These are phyloP conservation scores for Ormyrus nitidulus DNA, from an alignment of 2,888 invertebrate genomes.

Conservation along the genomic window DNA sequence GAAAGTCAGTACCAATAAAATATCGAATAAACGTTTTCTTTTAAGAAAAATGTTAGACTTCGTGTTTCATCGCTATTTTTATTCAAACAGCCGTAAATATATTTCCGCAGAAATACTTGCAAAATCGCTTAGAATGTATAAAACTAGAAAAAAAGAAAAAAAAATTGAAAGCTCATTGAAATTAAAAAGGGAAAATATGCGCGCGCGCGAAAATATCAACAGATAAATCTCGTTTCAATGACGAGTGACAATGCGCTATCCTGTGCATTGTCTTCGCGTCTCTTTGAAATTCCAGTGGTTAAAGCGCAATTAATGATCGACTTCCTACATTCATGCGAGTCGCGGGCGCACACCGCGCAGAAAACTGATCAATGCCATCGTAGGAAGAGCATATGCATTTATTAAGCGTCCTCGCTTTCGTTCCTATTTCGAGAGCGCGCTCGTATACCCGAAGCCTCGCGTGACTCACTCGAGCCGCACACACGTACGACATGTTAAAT, in stretches of 20 bases:
- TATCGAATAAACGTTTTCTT: too few species aligned
- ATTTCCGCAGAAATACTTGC: too few species aligned
- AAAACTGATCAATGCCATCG: slow-evolving; percentile 35
- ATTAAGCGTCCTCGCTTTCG: slow-evolving; percentile 50
- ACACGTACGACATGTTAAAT: too few species aligned
- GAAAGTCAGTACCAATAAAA: too few species aligned
- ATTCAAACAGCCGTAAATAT: too few species aligned
- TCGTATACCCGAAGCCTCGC: too few species aligned
- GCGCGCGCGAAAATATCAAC: background rate
- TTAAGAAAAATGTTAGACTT: too few species aligned
- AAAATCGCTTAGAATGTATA: too few species aligned
- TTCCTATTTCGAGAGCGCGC: slow-evolving; percentile 39
- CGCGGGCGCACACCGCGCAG: background rate
- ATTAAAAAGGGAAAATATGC: slow-evolving; percentile 33
- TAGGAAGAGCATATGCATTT: slow-evolving; percentile 38
- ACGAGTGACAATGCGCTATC: slow-evolving; percentile 49
- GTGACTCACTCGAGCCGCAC: too few species aligned
- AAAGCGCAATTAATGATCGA: slow-evolving; percentile 48
- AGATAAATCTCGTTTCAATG: slow-evolving; percentile 44
- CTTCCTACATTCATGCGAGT: slow-evolving; percentile 41
- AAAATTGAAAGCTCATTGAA: slow-evolving; percentile 31
- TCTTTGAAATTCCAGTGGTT: slow-evolving; percentile 51
- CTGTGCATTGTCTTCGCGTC: slow-evolving; percentile 23
- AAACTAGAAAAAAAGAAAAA: background rate
- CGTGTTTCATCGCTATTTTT: too few species aligned